Base-by-base conservation (phyloP, 2,113 vertebrate species). In the Lepus europaeus region DNA sequence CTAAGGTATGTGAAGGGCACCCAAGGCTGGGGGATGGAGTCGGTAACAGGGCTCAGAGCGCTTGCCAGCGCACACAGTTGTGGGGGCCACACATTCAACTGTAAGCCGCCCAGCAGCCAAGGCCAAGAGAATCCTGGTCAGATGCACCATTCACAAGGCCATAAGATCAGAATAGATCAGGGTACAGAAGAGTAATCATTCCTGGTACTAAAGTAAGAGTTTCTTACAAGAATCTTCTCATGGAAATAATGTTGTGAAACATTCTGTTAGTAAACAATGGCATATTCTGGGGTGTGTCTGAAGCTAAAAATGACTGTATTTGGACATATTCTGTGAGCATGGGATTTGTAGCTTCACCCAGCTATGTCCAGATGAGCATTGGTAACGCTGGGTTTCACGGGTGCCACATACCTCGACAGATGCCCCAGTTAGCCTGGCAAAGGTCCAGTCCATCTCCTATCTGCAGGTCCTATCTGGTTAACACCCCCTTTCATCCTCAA, bases 341-440 rank as follows among this genome's bases (percentile, higher is more conserved):
- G 51, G 31, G 74, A n/a, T 27, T 7, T 9, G 16, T 64, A 69
- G n/a, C 33, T 86, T 74, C 68, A 0, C 9, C 49, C 39, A 80
- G 74, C 7, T 61, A 45, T 39, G 33, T 82, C 80, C 49, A 53
- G 51, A 27, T 84, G 45, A 61, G 56, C 27, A 45, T 74, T 25
- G 45, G 74, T n/a, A 76, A 16, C 9, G 10, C 39, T 59, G 19
- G 72, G 33, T 63, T 93, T 92, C 59, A 56, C 86, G 72, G 84
- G 59, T 51, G 87, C 33, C 53, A 23, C 25, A 39, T 22, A 23
- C 36, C 78, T 51, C 82, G 68, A 91, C 63, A 80, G 39, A 79
- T 14, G 87, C 4, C 85, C 89, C 59, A 83, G 8, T 96, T 89
- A 94, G 89, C 64, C 70, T 87, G 91, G 87, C 74, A 93, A n/a